These are phyloP conservation scores for Hoplostethus atlanticus DNA, from an alignment of 2,797 vertebrate genomes.

Conservation along the genomic window DNA sequence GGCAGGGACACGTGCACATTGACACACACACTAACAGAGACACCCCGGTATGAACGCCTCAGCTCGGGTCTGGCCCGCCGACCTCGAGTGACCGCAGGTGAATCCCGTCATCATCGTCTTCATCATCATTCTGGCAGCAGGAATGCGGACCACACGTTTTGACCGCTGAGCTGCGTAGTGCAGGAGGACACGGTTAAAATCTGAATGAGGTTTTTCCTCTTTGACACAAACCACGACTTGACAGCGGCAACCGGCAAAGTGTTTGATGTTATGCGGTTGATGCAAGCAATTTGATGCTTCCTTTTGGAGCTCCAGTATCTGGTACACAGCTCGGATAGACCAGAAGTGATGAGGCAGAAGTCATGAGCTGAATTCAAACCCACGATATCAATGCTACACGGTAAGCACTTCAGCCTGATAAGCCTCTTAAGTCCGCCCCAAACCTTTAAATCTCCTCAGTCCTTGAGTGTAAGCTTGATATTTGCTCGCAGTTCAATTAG, in stretches of 20 bases:
- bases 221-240: conserved; percentile 38
- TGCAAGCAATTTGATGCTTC: background rate
- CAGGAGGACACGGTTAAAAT: conserved; percentile 38
- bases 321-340: too few species aligned
- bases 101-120: background rate
- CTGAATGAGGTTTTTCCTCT: conserved; percentile 28
- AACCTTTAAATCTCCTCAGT: conserved; percentile 32
- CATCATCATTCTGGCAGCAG: background rate
- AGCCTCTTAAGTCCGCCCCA: background rate
- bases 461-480: conserved; percentile 17
- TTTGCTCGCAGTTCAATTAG: conserved; percentile 1
- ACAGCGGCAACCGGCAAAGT: conserved; percentile 19
- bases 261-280: conserved; percentile 14
- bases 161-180: background rate
- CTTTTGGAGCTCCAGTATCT: conserved; percentile 9
- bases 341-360: too few species aligned
- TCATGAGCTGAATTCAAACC: too few species aligned
- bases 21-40: background rate
- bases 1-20: background rate
- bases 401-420: background rate
- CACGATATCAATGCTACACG: too few species aligned
- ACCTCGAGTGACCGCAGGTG: conserved; percentile 9
- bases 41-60: background rate
- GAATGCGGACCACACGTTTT: conserved; percentile 30
- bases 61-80: background rate